phyloP scores from a whole-genome alignment of 2,797 vertebrate species.

The Pempheris klunzingeri region DNA sequence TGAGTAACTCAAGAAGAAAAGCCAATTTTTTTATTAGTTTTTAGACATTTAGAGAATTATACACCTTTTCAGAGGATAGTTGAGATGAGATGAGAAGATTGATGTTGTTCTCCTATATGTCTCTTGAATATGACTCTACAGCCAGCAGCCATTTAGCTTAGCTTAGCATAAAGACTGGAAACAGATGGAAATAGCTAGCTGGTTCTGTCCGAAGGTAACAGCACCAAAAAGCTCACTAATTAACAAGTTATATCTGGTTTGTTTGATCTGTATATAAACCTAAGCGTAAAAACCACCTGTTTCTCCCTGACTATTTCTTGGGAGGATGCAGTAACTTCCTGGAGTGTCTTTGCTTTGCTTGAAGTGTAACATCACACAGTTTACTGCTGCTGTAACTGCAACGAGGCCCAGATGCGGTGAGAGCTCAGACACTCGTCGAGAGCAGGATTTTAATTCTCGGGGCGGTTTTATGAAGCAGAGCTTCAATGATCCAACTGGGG shows the following conservation, averaged over 20 bases:
- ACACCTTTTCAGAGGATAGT: too few relatives aligned
- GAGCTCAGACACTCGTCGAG: conserved; percentile 13
- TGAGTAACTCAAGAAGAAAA: background rate
- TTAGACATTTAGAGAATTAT: too few relatives aligned
- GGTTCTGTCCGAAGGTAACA: background rate
- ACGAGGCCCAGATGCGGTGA: background rate
- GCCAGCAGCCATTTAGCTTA: background rate
- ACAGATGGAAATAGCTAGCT: background rate
- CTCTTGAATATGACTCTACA: background rate
- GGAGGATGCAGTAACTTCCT: conserved; percentile 6
- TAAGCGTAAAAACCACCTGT: background rate
- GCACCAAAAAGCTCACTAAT: background rate
- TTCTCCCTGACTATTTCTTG: background rate
- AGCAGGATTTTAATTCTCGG: conserved; percentile 47
- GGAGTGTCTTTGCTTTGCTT: conserved; percentile 11
- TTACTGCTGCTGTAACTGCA: background rate
- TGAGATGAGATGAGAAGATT: background rate
- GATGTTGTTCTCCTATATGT: background rate
- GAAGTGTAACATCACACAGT: background rate
- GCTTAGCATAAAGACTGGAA: background rate
- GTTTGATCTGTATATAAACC: background rate
- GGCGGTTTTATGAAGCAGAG: conserved; percentile 56
- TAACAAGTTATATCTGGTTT: background rate
- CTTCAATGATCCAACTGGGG: conserved; percentile 50
- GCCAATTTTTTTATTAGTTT: too few relatives aligned